These are phyloP conservation scores for Megalopta genalis DNA, from an alignment of 1,140 invertebrate genomes.

Conservation along the genomic window DNA sequence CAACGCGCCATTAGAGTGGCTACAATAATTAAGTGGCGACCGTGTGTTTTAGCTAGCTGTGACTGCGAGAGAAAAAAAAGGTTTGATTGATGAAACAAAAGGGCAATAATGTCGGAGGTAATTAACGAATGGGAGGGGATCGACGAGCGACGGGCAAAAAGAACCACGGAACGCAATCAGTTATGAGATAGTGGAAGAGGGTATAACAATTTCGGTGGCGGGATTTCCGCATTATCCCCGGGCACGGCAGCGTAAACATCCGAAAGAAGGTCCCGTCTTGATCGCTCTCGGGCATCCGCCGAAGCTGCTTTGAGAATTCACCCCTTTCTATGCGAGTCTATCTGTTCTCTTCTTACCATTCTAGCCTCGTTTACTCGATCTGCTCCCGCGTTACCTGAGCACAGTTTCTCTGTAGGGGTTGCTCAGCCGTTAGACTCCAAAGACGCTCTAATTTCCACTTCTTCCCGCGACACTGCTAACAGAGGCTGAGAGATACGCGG, in stretches of 20 bases:
- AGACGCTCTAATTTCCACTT: slow-evolving; percentile 50
- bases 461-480: slow-evolving; percentile 30
- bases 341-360: neutral
- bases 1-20: neutral
- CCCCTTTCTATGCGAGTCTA: neutral
- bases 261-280: neutral
- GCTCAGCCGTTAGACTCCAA: slow-evolving; percentile 1
- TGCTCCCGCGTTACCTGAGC: neutral
- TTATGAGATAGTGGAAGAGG: slow-evolving; percentile 28
- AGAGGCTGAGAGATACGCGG: slow-evolving; percentile 30
- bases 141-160: slow-evolving; percentile 44
- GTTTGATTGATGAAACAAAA: slow-evolving; percentile 54
- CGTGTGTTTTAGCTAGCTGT: neutral
- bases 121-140: slow-evolving; percentile 47
- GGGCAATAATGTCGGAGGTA: slow-evolving; percentile 47
- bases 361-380: neutral
- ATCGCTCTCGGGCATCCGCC: neutral
- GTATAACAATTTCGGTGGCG: slow-evolving; percentile 17
- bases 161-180: slow-evolving; percentile 48
- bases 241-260: slow-evolving; percentile 15
- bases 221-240: slow-evolving; percentile 28
- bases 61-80: slow-evolving; percentile 22
- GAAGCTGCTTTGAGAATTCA: neutral
- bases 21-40: slow-evolving; percentile 18
- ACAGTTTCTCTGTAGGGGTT: neutral